Percentiles rank a stretch among this genome's conserved stretches.
Evolutionary conservation across 2,113 vertebrate species (phyloP).

Genomic region (Podarcis muralis): DNA sequence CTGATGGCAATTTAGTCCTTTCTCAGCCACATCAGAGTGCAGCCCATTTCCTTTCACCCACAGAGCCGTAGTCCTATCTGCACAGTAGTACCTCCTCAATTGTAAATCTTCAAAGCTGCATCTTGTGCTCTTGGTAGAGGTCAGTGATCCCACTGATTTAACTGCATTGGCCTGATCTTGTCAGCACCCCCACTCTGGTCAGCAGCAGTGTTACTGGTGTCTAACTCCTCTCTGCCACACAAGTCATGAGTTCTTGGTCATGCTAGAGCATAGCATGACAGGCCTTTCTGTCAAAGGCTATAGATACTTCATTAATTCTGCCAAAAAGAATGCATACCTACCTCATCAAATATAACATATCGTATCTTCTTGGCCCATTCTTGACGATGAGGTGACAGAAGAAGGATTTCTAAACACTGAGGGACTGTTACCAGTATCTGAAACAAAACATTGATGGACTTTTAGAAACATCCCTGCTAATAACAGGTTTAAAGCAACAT

Average conservation of each 20-base stretch:
- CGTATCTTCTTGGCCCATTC: conserved; percentile 48
- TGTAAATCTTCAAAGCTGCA: not conserved
- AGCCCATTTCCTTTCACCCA: not conserved
- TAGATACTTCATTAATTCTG: not conserved
- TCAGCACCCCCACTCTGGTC: not conserved
- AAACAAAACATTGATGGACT: not conserved
- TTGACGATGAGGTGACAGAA: conserved; percentile 42
- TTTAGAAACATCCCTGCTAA: not conserved
- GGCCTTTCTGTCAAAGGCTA: not conserved
- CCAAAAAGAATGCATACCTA: not conserved
- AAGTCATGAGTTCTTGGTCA: not conserved
- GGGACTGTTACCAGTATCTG: conserved; percentile 51
- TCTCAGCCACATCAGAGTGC: not conserved
- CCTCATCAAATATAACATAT: conserved; percentile 65
- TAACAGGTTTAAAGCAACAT: not conserved
- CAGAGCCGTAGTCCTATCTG: not conserved
- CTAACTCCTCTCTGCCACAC: not conserved
- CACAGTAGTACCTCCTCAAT: not conserved
- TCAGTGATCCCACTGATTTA: too few relatives aligned
- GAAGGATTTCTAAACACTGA: conserved; percentile 48
- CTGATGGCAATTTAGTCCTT: not conserved
- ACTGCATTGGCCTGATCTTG: too few relatives aligned
- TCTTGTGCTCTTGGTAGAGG: not conserved
- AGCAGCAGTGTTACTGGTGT: not conserved
- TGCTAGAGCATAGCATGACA: too few relatives aligned